These are phyloP conservation scores for Callimorpha dominula DNA, from an alignment of 2,888 invertebrate species.

Conservation along the genomic window DNA sequence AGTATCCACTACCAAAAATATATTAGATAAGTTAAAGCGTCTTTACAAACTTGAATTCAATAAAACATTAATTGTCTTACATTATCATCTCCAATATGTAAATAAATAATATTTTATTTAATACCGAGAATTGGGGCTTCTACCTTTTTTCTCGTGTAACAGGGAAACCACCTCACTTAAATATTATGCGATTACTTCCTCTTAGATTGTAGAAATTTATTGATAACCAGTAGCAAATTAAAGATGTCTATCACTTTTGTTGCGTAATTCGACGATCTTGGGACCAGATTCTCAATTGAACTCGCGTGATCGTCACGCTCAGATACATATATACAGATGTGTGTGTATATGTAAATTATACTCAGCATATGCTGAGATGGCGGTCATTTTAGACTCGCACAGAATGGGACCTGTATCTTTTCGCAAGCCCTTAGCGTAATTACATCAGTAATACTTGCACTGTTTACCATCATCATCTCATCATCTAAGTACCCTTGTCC, in stretches of 20 bases:
- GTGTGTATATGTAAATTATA: no score
- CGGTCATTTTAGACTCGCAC: no score
- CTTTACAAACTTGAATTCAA: background rate
- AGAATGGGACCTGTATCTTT: no score
- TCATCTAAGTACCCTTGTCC: no score
- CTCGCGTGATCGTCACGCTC: no score
- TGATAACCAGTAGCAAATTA: background rate
- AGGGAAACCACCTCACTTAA: slow-evolving; percentile 2
- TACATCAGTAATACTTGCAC: no score
- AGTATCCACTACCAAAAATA: background rate
- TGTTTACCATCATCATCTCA: no score
- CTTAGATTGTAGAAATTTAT: slow-evolving; percentile 4
- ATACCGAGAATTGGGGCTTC: slow-evolving; percentile 1
- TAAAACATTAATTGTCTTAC: background rate
- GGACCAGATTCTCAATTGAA: background rate
- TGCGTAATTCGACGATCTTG: background rate
- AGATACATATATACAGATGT: no score
- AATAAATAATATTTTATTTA: background rate
- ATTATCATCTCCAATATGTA: background rate
- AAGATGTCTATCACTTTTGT: background rate
- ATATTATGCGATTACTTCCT: background rate
- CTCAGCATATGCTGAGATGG: no score
- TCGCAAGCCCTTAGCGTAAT: no score
- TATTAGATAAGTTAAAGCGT: background rate
- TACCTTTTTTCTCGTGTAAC: background rate